Base-by-base conservation (phyloP, 2,888 invertebrate genomes). In the Notodonta ziczac region DNA sequence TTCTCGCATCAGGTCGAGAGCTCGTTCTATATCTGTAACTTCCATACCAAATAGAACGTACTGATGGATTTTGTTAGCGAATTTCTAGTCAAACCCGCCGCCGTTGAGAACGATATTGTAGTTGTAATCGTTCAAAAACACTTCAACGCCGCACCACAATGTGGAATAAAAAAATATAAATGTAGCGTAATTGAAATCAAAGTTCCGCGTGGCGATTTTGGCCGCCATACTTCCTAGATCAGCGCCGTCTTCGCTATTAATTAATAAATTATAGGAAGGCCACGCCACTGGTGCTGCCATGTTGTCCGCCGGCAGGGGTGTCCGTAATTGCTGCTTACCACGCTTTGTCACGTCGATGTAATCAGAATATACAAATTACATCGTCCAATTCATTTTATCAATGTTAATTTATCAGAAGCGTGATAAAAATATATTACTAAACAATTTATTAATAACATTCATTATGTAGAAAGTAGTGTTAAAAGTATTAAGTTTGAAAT, bases 81-180 rank as follows among this genome's bases (percentile, higher is more conserved):
- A 66, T n/a, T 62, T 63, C 12, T 79, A 78, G 52, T 77, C 71
- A 48, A 82, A 77, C 0, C 65, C 59, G 7, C 81, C 82, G 54
- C 65, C 78, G 8, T 78, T 84, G 6, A 89, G 68, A 4, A 87
- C 73, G 13, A 88, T 66, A 58, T 78, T 80, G 59, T 86, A 85
- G 54, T 72, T 66, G 59, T 87, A 92, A 2, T 73, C 63, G 39
- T 70, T 71, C 32, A 89, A 59, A 70, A 91, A 90, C 13, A 74
- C 59, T 58, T 86, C 82, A 0, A 86, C 72, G 8, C 86, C 84
- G 56, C 72, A 79, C 24, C 76, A 62, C 2, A 86, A 40, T 2
- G 82, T 79, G 0, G 88, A 75, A 72, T 89, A 90, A 54, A 85
- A 84, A n/a, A 88, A 65, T 24, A 91, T 74, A 39, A 90, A 74